A percentile compares a stretch with the other conserved stretches of the same genome.
These are phyloP conservation scores for Erpornis zantholeuca DNA, from an alignment of 2,113 vertebrate species.

Conservation along the genomic window DNA sequence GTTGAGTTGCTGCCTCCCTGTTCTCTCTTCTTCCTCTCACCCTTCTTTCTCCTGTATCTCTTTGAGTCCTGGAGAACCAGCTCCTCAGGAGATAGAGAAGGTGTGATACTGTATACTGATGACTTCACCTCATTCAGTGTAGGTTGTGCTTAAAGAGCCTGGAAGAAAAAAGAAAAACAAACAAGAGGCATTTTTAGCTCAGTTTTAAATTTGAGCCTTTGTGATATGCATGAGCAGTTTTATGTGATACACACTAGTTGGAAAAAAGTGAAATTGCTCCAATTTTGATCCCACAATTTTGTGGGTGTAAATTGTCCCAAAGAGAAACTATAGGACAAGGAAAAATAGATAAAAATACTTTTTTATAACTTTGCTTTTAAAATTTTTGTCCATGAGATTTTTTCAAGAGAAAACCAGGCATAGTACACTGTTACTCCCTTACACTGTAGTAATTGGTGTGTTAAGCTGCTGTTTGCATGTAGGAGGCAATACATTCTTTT, in stretches of 20 bases:
- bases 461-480: neutral
- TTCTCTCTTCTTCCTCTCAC: neutral
- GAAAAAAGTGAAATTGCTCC: neutral
- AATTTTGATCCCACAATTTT: neutral
- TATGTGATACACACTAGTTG: neutral
- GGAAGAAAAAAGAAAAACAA: neutral
- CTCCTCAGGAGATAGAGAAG: neutral
- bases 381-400: too few species aligned
- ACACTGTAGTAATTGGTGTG: fast-evolving
- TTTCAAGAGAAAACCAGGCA: neutral
- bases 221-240: neutral
- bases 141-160: neutral
- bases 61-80: neutral
- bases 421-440: neutral
- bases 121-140: neutral
- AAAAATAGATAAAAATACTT: neutral
- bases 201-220: neutral
- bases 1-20: neutral
- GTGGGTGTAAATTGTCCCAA: neutral
- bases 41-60: neutral
- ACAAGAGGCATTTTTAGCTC: neutral
- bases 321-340: neutral
- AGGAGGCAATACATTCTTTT: neutral
- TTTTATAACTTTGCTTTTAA: neutral
- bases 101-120: neutral